phyloP scores from a whole-genome alignment of 2,888 invertebrate genomes.

The Tenthredo amoena region DNA sequence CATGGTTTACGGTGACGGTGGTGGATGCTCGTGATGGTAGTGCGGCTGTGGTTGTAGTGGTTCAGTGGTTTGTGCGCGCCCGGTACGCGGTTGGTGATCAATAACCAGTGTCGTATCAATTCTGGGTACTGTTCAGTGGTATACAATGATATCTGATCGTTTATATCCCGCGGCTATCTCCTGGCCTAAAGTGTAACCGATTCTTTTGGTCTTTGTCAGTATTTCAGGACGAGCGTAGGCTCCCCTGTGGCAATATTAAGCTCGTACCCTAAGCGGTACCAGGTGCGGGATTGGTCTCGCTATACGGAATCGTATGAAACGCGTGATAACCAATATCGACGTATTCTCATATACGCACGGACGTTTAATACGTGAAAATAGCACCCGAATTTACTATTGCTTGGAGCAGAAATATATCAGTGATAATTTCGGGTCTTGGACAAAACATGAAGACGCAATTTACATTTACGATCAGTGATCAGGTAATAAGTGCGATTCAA shows the following conservation, averaged over 20 bases:
- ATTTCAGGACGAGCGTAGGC: neutral
- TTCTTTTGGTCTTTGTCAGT: neutral
- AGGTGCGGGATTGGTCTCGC: slow-evolving; percentile 32
- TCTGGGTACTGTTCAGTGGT: slow-evolving; percentile 40
- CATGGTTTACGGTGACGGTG: slow-evolving; percentile 38
- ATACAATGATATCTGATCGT: slow-evolving; percentile 29
- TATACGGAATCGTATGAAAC: neutral
- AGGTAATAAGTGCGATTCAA: slow-evolving; percentile 19
- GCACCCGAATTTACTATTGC: neutral
- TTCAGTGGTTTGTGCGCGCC: slow-evolving; percentile 68
- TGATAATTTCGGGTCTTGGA: slow-evolving; percentile 9
- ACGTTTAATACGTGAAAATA: slow-evolving; percentile 9
- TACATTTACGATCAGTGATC: slow-evolving; percentile 17
- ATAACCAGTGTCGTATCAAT: slow-evolving; percentile 76
- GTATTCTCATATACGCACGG: slow-evolving; percentile 15
- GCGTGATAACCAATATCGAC: slow-evolving; percentile 38
- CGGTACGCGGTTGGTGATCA: slow-evolving; percentile 72
- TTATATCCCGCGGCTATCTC: slow-evolving; percentile 3
- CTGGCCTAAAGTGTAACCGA: slow-evolving; percentile 13
- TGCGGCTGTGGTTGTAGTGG: slow-evolving; percentile 50
- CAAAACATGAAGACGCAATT: slow-evolving; percentile 40
- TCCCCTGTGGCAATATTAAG: neutral
- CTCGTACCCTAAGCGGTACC: slow-evolving; percentile 8
- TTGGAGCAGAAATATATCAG: neutral
- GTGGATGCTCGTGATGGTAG: slow-evolving; percentile 45